Evolutionary conservation across 2,888 invertebrate genomes (phyloP).

Genomic region (Crossocerus cetratus): DNA sequence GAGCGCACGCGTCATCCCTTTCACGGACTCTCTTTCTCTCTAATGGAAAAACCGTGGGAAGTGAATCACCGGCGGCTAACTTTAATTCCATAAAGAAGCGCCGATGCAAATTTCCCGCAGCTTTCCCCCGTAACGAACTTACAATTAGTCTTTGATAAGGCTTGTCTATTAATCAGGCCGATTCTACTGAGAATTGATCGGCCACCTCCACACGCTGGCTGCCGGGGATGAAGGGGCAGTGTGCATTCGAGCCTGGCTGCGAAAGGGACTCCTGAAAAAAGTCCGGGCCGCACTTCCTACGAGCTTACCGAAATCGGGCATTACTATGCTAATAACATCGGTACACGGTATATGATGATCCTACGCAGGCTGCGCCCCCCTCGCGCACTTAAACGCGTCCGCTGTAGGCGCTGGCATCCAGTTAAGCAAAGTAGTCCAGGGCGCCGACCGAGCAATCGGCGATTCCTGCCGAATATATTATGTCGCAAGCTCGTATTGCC

Average conservation of each 20-base stretch:
- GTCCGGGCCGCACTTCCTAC: conserved; percentile 6
- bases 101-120: too few relatives aligned
- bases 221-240: too few relatives aligned
- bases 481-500: not conserved
- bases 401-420: conserved; percentile 16
- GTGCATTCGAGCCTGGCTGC: too few relatives aligned
- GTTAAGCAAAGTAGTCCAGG: conserved; percentile 29
- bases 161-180: too few relatives aligned
- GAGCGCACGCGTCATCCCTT: not conserved
- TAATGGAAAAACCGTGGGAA: not conserved
- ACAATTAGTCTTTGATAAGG: too few relatives aligned
- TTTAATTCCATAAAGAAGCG: not conserved
- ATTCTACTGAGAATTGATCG: too few relatives aligned
- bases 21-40: not conserved
- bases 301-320: conserved; percentile 26
- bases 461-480: conserved; percentile 39
- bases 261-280: conserved; percentile 7
- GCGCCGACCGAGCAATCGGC: conserved; percentile 27
- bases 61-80: not conserved
- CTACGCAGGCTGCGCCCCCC: conserved; percentile 25
- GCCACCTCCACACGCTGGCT: too few relatives aligned
- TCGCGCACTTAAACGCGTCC: conserved; percentile 16
- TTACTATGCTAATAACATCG: conserved; percentile 45
- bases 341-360: conserved; percentile 10
- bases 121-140: too few relatives aligned